These are phyloP conservation scores for Eulemur macaco DNA, from an alignment of 2,113 vertebrate genomes.

Conservation along the genomic window DNA sequence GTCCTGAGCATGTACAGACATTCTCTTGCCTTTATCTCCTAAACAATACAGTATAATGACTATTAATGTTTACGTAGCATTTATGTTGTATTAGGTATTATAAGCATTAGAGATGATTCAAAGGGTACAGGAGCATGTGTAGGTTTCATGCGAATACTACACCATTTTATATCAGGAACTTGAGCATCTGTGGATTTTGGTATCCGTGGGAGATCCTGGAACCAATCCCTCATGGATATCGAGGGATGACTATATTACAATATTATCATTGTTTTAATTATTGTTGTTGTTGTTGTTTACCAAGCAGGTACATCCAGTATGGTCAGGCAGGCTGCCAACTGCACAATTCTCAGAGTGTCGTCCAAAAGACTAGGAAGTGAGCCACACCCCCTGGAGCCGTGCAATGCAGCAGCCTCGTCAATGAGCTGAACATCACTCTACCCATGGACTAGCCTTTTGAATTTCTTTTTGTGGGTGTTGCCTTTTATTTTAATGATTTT, in stretches of 20 bases:
- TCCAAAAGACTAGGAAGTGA: background rate
- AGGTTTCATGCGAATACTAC: background rate
- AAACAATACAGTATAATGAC: background rate
- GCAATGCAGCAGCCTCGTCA: fast-evolving
- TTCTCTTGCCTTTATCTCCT: background rate
- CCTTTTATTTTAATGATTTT: background rate
- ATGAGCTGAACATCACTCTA: no score
- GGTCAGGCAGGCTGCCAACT: background rate
- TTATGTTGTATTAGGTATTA: no score
- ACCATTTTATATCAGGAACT: background rate
- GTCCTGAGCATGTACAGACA: background rate
- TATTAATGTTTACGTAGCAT: background rate
- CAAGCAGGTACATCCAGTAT: no score
- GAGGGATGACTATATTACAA: background rate
- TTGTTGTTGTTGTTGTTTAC: background rate
- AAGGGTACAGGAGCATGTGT: background rate
- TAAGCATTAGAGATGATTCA: background rate
- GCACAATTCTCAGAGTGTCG: background rate
- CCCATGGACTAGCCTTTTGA: background rate
- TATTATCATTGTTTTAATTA: background rate
- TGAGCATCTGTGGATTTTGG: background rate
- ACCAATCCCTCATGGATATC: background rate
- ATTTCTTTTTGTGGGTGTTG: background rate
- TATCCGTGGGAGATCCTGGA: background rate
- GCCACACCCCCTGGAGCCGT: fast-evolving